Conservation (phyloP, 2,888 invertebrate species). For the Allolobophora icterica region DNA sequence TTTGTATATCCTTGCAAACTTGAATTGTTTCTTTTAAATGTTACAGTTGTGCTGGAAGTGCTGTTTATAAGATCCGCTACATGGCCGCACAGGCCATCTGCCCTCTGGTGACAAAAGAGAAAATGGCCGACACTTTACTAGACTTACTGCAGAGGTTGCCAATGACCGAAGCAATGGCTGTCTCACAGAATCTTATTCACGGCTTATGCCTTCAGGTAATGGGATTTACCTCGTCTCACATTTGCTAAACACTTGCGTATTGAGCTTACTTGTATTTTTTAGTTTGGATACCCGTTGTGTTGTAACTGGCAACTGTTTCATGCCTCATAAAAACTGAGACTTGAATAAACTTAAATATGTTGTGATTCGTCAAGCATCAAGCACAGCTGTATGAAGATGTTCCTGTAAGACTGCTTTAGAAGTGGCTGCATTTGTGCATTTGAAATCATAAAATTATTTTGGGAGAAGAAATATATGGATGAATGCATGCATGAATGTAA, state of each 20-base stretch:
- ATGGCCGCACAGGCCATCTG: constrained; percentile 77
- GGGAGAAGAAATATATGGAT: too few species aligned
- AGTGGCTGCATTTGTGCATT: too few species aligned
- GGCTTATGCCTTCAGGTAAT: constrained; percentile 75
- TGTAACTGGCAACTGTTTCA: too few species aligned
- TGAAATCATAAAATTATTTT: too few species aligned
- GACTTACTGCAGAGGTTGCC: constrained; percentile 64
- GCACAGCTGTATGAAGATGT: too few species aligned
- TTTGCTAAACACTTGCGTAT: neutral
- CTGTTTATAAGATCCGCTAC: constrained; percentile 75
- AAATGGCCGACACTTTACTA: constrained; percentile 55
- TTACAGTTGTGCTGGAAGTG: constrained; percentile 72
- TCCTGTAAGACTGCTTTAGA: too few species aligned
- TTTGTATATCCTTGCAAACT: neutral
- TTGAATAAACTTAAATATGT: too few species aligned
- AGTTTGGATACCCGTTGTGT: neutral
- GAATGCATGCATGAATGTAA: too few species aligned
- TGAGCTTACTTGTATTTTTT: neutral
- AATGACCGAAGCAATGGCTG: constrained; percentile 35
- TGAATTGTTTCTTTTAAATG: neutral
- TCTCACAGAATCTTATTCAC: constrained; percentile 73
- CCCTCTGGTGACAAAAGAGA: constrained; percentile 69
- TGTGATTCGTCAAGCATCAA: too few species aligned
- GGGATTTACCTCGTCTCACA: neutral
- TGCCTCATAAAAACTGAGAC: too few species aligned